Evolutionary conservation across 2,113 vertebrate genomes (phyloP), one percentile per base, ranked within the genome.

Genomic region (Peromyscus maniculatus): DNA sequence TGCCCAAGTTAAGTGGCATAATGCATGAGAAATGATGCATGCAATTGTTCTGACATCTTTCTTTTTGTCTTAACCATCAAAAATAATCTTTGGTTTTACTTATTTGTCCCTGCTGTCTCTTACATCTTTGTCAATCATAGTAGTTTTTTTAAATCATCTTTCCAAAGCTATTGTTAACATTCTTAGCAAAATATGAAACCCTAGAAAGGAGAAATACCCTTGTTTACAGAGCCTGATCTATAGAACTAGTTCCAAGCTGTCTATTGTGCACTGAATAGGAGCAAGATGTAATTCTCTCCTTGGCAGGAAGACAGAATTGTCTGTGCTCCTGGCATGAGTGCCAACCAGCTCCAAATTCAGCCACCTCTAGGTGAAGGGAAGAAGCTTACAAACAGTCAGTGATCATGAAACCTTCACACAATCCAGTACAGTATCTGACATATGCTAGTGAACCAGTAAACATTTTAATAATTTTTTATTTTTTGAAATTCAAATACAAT

Each of bases 131-230:
- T 82, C 46, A 39, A 1, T 75, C 75, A 66, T 55, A 91, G 26
- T 12, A 66, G n/a, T 57, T 94, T 87, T 95, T 88, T 91, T 31
- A 92, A 36, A 77, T 43, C 77, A 82, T 55, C 74, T 87, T 96
- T 87, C n/a, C 80, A 64, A 43, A 94, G 71, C 67, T 92, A 59
- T 79, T 87, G 28, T 87, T 95, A 80, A 95, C 94, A 62, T 91
- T 75, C 64, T 95, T 91, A 75, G 39, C n/a, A 87, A 96, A 96
- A 95, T 49, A 71, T 28, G 31, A 80, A 96, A 96, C 93, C 66
- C 87, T 77, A 26, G 88, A 87, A 83, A 91, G 69, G 57, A 95
- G 69, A 91, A 67, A 91, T 46, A 28, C 39, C 49, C 72, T 95
- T 67, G 62, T 77, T 88, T 79, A 49, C 52, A 22, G 82, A 46